These are phyloP conservation scores for Dicyrtoma fusca DNA, from an alignment of 2,888 invertebrate genomes.

Conservation along the genomic window DNA sequence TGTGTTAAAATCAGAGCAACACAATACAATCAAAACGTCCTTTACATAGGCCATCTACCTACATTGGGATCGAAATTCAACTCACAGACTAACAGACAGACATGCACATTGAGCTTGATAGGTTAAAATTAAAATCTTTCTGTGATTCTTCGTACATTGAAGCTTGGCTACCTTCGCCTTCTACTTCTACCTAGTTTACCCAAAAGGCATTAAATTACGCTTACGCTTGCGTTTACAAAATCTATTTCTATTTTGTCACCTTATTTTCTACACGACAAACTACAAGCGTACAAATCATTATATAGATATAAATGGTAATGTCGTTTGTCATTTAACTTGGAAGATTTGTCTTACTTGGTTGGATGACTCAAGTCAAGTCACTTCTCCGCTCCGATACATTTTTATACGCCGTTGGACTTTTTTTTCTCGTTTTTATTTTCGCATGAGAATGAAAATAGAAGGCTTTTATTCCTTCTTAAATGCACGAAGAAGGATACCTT, in stretches of 20 bases:
- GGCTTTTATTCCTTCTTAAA: background rate
- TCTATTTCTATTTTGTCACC: background rate
- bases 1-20: too few relatives aligned
- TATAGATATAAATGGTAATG: too few relatives aligned
- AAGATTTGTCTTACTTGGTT: background rate
- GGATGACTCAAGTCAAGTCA: conserved; percentile 1
- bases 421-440: background rate
- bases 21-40: too few relatives aligned
- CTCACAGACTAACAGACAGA: too few relatives aligned
- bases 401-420: background rate
- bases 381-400: conserved; percentile 15
- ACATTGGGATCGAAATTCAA: too few relatives aligned
- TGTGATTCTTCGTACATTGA: too few relatives aligned
- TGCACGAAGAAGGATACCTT: background rate
- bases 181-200: too few relatives aligned
- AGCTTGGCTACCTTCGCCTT: too few relatives aligned
- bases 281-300: background rate
- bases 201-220: too few relatives aligned
- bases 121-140: too few relatives aligned
- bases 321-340: background rate
- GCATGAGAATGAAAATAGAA: conserved; percentile 16
- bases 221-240: background rate
- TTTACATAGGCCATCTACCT: too few relatives aligned
- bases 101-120: too few relatives aligned
- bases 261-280: background rate